Evolutionary conservation across 2,113 vertebrate species (phyloP).

Genomic region (Paramormyrops kingsleyae): DNA sequence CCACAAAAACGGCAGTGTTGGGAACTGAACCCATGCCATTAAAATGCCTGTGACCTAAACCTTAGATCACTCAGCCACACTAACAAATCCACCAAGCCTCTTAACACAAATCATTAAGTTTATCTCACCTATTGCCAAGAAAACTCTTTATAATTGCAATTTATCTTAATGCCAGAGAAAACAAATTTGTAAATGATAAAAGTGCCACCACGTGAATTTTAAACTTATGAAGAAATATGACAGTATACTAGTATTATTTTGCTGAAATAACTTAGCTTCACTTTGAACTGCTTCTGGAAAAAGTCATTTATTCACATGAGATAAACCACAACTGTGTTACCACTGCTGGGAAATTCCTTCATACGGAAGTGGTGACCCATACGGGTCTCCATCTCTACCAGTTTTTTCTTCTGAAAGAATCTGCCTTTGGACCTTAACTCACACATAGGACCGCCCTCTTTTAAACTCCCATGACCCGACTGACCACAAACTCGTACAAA

Average conservation of each 20-base stretch:
- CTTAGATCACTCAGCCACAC: neutral
- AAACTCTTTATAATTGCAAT: neutral
- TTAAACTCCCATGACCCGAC: conserved; percentile 16
- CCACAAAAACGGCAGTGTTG: neutral
- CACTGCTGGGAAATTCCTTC: conserved; percentile 18
- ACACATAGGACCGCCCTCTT: neutral
- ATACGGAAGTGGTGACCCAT: conserved; percentile 23
- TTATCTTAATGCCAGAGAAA: neutral
- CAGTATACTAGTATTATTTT: neutral
- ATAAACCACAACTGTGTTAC: neutral
- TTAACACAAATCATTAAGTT: neutral
- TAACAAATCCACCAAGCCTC: neutral
- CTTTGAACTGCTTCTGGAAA: neutral
- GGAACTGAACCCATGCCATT: neutral
- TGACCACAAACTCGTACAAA: neutral
- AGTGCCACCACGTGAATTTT: neutral
- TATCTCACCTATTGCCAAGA: neutral
- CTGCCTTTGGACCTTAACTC: neutral
- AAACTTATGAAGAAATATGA: neutral
- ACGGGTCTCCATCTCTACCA: neutral
- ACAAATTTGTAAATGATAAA: neutral
- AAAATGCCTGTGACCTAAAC: neutral
- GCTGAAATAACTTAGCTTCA: neutral
- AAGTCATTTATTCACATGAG: neutral
- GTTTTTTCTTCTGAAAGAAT: conserved; percentile 4